Conservation (phyloP, 1,140 invertebrate species). For the Procambarus clarkii region DNA sequence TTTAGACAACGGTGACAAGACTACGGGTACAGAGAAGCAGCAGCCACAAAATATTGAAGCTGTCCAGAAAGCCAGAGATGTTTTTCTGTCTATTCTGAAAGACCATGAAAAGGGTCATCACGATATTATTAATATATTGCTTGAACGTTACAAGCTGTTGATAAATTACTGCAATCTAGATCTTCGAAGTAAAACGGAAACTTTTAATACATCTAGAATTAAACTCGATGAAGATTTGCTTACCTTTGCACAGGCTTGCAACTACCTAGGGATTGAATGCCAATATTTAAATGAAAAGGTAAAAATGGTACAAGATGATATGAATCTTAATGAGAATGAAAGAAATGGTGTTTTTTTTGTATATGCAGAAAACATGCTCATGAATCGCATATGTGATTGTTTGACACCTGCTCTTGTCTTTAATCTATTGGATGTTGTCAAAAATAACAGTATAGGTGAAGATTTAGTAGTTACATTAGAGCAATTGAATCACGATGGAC, state of each 20-base stretch:
- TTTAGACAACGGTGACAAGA: conserved; percentile 29
- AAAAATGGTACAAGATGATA: conserved; percentile 12
- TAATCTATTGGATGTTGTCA: not conserved
- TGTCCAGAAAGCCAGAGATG: not conserved
- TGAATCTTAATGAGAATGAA: conserved; percentile 12
- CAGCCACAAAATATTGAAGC: not conserved
- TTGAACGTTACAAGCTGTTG: not conserved
- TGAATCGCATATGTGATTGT: conserved; percentile 32
- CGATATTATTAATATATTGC: not conserved
- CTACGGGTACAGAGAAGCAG: not conserved
- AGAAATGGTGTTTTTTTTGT: conserved; percentile 30
- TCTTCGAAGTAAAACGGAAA: not conserved
- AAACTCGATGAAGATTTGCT: conserved; percentile 22
- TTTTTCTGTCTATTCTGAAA: not conserved
- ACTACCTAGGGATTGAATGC: not conserved
- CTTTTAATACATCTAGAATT: not conserved
- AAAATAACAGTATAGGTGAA: not conserved
- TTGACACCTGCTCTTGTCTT: conserved; percentile 26
- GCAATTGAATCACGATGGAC: not conserved
- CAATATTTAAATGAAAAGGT: conserved; percentile 13
- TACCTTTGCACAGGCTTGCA: not conserved
- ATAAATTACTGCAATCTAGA: not conserved
- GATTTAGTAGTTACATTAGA: not conserved
- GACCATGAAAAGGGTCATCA: not conserved
- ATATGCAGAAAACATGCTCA: conserved; percentile 46